These are phyloP conservation scores for Cotesia typhae DNA, from an alignment of 1,140 invertebrate species.

Conservation along the genomic window DNA sequence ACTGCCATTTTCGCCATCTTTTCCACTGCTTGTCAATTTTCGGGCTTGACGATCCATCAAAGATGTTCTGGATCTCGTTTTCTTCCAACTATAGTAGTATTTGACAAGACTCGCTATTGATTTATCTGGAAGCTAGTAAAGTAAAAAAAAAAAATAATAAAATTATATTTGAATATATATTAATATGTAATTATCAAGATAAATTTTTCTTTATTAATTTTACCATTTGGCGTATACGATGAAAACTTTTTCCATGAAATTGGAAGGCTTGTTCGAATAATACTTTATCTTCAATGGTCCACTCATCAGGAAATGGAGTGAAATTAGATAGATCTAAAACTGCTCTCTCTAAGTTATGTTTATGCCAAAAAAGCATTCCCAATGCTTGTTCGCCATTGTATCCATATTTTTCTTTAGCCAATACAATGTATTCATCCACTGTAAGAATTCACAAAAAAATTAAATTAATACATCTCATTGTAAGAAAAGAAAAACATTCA, in stretches of 20 bases:
- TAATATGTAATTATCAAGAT: not conserved
- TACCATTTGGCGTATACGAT: slow-evolving; percentile 97
- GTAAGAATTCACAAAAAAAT: slow-evolving; percentile 50
- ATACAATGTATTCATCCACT: slow-evolving; percentile 94
- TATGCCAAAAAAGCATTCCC: slow-evolving; percentile 98
- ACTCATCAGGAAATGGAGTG: slow-evolving; percentile 97
- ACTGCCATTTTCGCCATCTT: slow-evolving; percentile 74
- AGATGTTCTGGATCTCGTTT: slow-evolving; percentile 89
- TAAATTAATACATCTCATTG: not conserved
- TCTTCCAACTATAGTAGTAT: slow-evolving; percentile 99
- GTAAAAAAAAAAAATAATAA: slow-evolving; percentile 20
- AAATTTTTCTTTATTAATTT: slow-evolving; percentile 38
- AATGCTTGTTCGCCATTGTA: slow-evolving; percentile 97
- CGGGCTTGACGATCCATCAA: slow-evolving; percentile 90
- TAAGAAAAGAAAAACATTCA: no score
- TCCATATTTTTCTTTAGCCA: slow-evolving; percentile 97
- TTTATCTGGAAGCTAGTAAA: slow-evolving; percentile 88
- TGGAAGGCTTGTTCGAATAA: slow-evolving; percentile 98
- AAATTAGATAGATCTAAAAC: slow-evolving; percentile 95
- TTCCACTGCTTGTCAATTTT: slow-evolving; percentile 71
- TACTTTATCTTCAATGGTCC: slow-evolving; percentile 98
- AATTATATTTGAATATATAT: slow-evolving; percentile 13
- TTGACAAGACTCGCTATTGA: slow-evolving; percentile 95
- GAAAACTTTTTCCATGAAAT: slow-evolving; percentile 98
- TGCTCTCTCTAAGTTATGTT: slow-evolving; percentile 93